Evolutionary conservation across 2,888 invertebrate genomes (phyloP).

Genomic region (Idaea aversata): DNA sequence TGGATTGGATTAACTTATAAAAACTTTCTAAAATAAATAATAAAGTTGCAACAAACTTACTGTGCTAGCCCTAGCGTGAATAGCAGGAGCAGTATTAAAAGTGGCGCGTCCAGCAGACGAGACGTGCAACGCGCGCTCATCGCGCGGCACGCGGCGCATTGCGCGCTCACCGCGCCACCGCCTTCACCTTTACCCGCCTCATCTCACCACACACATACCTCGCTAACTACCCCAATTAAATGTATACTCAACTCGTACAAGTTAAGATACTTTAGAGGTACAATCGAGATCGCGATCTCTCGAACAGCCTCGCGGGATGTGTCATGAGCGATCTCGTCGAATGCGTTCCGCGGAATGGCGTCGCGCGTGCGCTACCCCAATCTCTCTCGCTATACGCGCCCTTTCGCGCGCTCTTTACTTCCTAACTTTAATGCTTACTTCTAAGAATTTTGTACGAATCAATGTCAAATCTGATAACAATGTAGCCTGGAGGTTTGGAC

Average conservation of each 20-base stretch:
- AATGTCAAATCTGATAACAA: conserved; percentile 12
- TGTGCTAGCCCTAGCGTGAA: conserved; percentile 53
- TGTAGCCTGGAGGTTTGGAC: neutral
- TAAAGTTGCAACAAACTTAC: conserved; percentile 47
- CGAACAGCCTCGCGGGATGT: conserved; percentile 31
- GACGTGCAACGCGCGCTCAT: conserved; percentile 69
- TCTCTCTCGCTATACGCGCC: conserved; percentile 33
- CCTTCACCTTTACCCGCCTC: conserved; percentile 27
- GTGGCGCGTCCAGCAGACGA: conserved; percentile 45
- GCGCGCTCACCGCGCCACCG: conserved; percentile 55
- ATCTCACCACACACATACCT: conserved; percentile 24
- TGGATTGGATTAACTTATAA: neutral
- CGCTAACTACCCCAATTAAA: neutral
- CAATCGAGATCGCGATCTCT: conserved; percentile 46
- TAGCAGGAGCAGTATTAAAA: conserved; percentile 46
- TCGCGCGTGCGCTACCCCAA: conserved; percentile 71
- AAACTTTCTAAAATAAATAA: neutral
- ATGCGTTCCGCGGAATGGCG: conserved; percentile 61
- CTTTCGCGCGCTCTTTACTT: conserved; percentile 36
- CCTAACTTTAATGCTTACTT: conserved; percentile 31
- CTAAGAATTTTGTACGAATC: conserved; percentile 28
- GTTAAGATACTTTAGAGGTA: conserved; percentile 5
- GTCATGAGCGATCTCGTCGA: conserved; percentile 63
- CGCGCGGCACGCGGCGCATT: conserved; percentile 63
- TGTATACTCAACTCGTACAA: neutral